A percentile compares a stretch with the other conserved stretches of the same genome.
Conservation (phyloP, 2,888 invertebrate species). For the Hyposoter dolosus region DNA sequence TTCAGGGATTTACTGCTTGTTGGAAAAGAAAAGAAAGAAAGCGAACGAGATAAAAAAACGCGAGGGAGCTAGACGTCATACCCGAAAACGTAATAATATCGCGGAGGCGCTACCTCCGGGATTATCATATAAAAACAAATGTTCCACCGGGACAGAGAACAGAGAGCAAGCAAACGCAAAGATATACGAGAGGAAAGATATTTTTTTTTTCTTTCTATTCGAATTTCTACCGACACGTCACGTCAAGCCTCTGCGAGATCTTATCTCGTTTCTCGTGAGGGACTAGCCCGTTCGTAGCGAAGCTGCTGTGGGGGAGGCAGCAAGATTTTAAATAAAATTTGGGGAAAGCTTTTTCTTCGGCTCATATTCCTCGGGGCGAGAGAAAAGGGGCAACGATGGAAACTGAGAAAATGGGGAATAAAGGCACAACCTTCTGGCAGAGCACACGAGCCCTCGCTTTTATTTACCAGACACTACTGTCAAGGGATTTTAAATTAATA, state of each 20-base stretch:
- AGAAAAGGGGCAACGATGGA: conserved; percentile 43
- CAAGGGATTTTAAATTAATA: conserved; percentile 62
- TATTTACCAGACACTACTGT: conserved; percentile 56
- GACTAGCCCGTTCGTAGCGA: conserved; percentile 30
- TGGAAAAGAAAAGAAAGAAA: conserved; percentile 51
- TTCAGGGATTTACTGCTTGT: conserved; percentile 62
- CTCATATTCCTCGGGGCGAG: conserved; percentile 38
- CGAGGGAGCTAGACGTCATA: conserved; percentile 63
- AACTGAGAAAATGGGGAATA: conserved; percentile 24
- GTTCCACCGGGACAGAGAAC: conserved; percentile 65
- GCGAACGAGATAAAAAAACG: conserved; percentile 33
- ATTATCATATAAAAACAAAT: conserved; percentile 75
- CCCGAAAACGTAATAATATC: conserved; percentile 72
- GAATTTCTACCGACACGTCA: conserved; percentile 59
- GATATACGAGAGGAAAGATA: conserved; percentile 53
- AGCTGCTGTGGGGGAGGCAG: conserved; percentile 35
- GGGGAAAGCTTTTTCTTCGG: conserved; percentile 50
- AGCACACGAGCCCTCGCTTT: conserved; percentile 30
- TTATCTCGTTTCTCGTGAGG: conserved; percentile 57
- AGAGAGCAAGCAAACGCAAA: conserved; percentile 52
- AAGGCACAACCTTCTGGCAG: conserved; percentile 43
- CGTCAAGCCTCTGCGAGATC: conserved; percentile 64
- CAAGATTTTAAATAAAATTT: conserved; percentile 69
- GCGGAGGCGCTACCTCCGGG: conserved; percentile 70
- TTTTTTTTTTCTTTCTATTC: conserved; percentile 55